Evolutionary conservation across 2,888 invertebrate genomes (phyloP).

Genomic region (Pyrrhia umbra): DNA sequence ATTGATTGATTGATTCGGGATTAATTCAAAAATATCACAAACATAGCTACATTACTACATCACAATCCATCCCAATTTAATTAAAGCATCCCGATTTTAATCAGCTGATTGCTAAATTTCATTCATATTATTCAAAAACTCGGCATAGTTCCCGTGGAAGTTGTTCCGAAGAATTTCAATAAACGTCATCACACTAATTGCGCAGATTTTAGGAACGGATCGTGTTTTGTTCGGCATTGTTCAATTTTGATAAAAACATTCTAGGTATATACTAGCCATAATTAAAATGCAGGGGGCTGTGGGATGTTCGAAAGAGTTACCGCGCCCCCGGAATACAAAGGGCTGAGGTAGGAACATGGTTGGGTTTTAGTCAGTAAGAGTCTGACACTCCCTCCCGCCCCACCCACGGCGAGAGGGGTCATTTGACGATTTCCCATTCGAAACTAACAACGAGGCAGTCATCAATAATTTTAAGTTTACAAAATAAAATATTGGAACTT

Average conservation of each 20-base stretch:
- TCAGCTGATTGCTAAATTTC: constrained; percentile 78
- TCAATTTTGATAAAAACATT: no score
- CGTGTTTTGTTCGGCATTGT: constrained; percentile 34
- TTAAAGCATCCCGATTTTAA: constrained; percentile 51
- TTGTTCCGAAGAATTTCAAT: constrained; percentile 78
- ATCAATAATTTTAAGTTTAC: no score
- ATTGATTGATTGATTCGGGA: not conserved
- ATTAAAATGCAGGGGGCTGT: not conserved
- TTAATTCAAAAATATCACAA: not conserved
- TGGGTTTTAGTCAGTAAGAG: no score
- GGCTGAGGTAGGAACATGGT: no score
- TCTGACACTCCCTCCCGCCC: no score
- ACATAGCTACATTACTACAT: not conserved
- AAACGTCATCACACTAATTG: constrained; percentile 78
- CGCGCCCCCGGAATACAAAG: no score
- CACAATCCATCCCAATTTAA: constrained; percentile 29
- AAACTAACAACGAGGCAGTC: no score
- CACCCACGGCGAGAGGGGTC: no score
- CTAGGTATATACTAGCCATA: not conserved
- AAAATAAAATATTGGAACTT: no score
- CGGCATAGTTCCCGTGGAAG: constrained; percentile 57
- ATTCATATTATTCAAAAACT: constrained; percentile 75
- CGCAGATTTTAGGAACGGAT: constrained; percentile 60
- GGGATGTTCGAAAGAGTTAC: no score
- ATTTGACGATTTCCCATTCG: no score